Evolutionary conservation across 2,888 invertebrate genomes (phyloP), one percentile per base, ranked within the genome.

Genomic region (Mellilla xanthometata): DNA sequence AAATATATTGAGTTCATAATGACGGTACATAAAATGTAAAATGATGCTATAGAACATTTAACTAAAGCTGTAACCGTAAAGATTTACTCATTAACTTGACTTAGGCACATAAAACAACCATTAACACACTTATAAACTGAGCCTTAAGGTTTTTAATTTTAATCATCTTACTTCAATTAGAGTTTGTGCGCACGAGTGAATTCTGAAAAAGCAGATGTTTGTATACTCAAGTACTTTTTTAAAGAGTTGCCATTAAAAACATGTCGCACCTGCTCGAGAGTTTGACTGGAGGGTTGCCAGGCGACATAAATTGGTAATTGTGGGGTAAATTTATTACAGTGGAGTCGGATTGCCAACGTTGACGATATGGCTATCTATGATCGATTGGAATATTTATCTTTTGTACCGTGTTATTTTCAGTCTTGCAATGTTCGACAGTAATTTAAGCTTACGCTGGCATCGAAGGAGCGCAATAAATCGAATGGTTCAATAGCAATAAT

Each of bases 121-220:
- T 41, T 40, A 46, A 32, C 36, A 36, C 30, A 45, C 34, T 31
- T 40, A 30, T 27, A n/a, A 26, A 12, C 4, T 30, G 8, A 12
- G n/a, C 15, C n/a, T 27, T 22, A 6, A 22, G 19, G n/a, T 9
- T 26, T 39, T 30, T 19, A 34, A 19, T 26, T 42, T 48, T 34
- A 41, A 29, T 42, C 29, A 48, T 42, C 29, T 42, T 13, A 27
- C 32, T 19, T 34, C 73, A 80, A 79, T 84, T 80, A 75, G 72
- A 80, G 82, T 81, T 78, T 63, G 78, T 74, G 71, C 66, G 64
- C 63, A 36, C 49, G 65, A 65, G 77, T 78, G 73, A 71, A 79
- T 82, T 78, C 77, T 77, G 72, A 73, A 83, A 82, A 84, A 81
- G 86, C 87, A 88, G 88, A 86, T 87, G 87, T 78, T 60, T 65